Conservation (phyloP, 92 coral and sea anemone genomes). For the Porites lobata region DNA sequence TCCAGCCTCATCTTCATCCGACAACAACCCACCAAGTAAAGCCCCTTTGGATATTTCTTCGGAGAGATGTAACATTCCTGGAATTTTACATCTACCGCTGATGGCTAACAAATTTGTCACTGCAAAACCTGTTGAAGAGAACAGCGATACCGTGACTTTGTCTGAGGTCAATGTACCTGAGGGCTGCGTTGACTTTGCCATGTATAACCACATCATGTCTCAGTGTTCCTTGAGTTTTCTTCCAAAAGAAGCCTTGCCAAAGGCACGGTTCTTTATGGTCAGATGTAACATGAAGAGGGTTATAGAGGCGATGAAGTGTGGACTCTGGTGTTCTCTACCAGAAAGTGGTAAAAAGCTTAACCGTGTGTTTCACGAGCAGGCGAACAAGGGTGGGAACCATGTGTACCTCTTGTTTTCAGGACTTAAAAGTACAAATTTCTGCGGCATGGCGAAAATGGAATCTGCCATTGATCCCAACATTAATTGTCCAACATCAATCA, state of each 20-base stretch:
- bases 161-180: background rate
- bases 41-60: background rate
- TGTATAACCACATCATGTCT: constrained; percentile 35
- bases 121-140: background rate
- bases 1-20: constrained; percentile 32
- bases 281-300: constrained; percentile 38
- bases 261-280: constrained; percentile 57
- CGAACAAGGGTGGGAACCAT: constrained; percentile 15
- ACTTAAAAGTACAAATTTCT: constrained; percentile 21
- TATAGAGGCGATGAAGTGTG: constrained; percentile 62
- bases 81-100: constrained; percentile 29
- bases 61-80: constrained; percentile 12
- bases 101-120: background rate
- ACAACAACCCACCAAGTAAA: background rate
- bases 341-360: constrained; percentile 20
- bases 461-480: constrained; percentile 48
- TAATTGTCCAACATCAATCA: constrained; percentile 25
- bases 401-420: constrained; percentile 50
- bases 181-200: constrained; percentile 43
- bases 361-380: constrained; percentile 22
- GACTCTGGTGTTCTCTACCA: constrained; percentile 34
- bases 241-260: background rate
- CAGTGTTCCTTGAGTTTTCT: constrained; percentile 40
- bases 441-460: constrained; percentile 66
- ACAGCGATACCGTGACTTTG: background rate